These are phyloP conservation scores for Rhyzopertha dominica DNA, from an alignment of 1,140 invertebrate species.

Conservation along the genomic window DNA sequence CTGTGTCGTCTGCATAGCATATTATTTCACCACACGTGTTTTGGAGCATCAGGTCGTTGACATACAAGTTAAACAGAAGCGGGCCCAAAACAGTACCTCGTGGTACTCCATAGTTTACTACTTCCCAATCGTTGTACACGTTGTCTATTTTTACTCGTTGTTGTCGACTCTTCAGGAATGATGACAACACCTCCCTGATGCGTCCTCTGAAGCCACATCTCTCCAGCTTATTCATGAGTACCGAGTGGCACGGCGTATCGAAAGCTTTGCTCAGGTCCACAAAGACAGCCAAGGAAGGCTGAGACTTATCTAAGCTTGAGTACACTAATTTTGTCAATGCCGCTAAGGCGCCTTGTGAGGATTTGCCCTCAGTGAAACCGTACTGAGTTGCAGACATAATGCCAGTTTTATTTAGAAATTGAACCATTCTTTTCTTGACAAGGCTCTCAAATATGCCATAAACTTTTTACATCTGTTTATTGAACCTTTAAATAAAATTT, in stretches of 20 bases:
- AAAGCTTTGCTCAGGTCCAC: constrained; percentile 2
- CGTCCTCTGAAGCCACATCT: background rate
- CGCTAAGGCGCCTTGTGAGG: too few relatives aligned
- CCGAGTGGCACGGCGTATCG: background rate
- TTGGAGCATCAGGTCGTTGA: constrained; percentile 3
- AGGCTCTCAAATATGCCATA: too few relatives aligned
- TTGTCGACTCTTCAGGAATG: constrained; percentile 1
- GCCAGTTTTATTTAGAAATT: too few relatives aligned
- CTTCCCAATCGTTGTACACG: background rate
- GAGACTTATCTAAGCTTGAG: too few relatives aligned
- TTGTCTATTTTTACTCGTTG: constrained; percentile 1
- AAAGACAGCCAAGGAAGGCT: constrained; percentile 5
- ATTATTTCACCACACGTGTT: constrained; percentile 8
- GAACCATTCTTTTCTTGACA: too few relatives aligned
- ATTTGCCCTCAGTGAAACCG: too few relatives aligned
- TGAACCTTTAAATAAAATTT: too few relatives aligned
- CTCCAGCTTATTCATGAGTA: background rate
- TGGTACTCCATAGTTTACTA: constrained; percentile 2
- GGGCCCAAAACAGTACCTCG: constrained; percentile 8
- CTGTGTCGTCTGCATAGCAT: constrained; percentile 5
- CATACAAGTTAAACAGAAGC: constrained; percentile 10
- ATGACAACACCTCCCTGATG: background rate
- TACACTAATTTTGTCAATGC: too few relatives aligned
- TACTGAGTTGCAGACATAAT: too few relatives aligned
- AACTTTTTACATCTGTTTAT: too few relatives aligned